Evolutionary conservation across 2,113 vertebrate genomes (phyloP), one percentile per base, ranked within the genome.

Genomic region (Oreotrochilus melanogaster): DNA sequence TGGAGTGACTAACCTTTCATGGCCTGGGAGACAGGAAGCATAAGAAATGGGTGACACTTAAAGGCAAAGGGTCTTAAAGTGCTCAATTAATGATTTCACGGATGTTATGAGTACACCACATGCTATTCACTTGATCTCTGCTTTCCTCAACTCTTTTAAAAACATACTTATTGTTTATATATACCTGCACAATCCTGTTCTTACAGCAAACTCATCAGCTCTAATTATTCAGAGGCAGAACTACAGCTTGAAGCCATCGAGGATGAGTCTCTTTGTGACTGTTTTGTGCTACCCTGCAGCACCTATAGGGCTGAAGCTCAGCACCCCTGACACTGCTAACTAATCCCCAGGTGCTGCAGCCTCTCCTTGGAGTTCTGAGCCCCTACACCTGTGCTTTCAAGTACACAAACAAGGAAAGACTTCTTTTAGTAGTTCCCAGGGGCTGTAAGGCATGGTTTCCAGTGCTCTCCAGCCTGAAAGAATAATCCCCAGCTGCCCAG

Each of bases 221-320:
- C 1, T 23, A 51, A 45, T 17, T 48, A 50, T 35, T 27, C n/a
- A 30, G 60, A 66, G 78, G 45, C 56, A 93, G 76, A 84, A 54
- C 21, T 73, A 66, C 24, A 73, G 62, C 82, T 51, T 4, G 13
- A 81, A 88, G 8, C 30, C 45, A n/a, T 22, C 18, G 30, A 48
- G 51, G 22, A 84, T 85, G 50, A 61, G 14, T 48, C 16, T 69
- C 18, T 71, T 33, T 1, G 3, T 9, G 27, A 76, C 25, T 31
- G 6, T 73, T 94, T 48, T 1, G 5, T 50, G 56, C 21, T 53
- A 53, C 45, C 56, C 15, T 80, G 50, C 14, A 80, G 16, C 18
- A 78, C 12, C n/a, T 0, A 0, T 39, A 30, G n/a, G 30, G 18
- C 58, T 65, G 72, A 73, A 65, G 18, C 42, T 80, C 3, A 1